These are phyloP conservation scores for Diadumene lineata DNA, from an alignment of 92 coral and sea anemone species.

Conservation along the genomic window DNA sequence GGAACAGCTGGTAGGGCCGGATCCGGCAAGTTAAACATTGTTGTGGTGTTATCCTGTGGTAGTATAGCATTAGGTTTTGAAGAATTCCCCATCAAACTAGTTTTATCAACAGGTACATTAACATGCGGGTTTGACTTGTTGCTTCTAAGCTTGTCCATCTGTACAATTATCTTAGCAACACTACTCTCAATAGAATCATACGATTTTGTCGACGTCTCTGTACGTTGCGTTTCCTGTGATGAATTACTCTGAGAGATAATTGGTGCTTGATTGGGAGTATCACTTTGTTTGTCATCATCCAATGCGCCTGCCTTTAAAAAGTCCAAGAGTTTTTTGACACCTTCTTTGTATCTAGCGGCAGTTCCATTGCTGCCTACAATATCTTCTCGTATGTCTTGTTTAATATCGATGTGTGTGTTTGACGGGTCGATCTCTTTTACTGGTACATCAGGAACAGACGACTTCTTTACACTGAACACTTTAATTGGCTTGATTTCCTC, in stretches of 20 bases:
- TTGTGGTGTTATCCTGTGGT: not conserved
- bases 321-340: constrained; percentile 57
- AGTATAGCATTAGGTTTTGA: not conserved
- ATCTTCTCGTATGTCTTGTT: constrained; percentile 23
- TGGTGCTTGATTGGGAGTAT: not conserved
- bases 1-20: too few species aligned
- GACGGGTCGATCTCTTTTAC: constrained; percentile 14
- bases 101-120: not conserved
- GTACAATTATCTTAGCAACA: not conserved
- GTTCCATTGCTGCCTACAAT: constrained; percentile 13
- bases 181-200: not conserved
- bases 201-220: not conserved
- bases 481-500: constrained; percentile 32
- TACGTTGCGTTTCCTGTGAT: not conserved
- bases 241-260: not conserved
- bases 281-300: not conserved
- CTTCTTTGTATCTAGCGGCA: constrained; percentile 42
- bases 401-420: constrained; percentile 4
- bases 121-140: not conserved
- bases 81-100: not conserved
- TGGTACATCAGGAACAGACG: constrained; percentile 2
- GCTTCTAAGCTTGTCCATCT: not conserved
- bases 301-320: constrained; percentile 52
- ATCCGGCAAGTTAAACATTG: not conserved
- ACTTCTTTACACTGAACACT: constrained; percentile 14